These are phyloP conservation scores for Peromyscus melanophrys DNA, from an alignment of 2,797 vertebrate genomes.

Conservation along the genomic window DNA sequence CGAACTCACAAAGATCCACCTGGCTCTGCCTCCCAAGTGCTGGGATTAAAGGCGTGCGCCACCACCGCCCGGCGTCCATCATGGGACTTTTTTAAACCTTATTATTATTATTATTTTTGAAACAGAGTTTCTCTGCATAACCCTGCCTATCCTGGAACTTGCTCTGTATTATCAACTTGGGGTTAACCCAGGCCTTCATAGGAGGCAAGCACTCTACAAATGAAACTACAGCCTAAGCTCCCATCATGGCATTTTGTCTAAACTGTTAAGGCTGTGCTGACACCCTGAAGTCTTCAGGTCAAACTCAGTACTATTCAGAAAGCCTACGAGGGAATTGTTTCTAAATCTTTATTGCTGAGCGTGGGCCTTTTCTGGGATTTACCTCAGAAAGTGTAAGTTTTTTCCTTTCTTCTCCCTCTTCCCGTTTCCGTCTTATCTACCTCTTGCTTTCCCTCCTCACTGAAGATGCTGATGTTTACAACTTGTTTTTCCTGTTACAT, in stretches of 20 bases:
- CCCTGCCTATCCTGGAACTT: neutral
- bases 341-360: neutral
- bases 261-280: neutral
- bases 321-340: neutral
- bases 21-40: too few relatives aligned
- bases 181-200: neutral
- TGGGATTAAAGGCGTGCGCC: too few relatives aligned
- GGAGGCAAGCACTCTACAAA: neutral
- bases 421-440: too few relatives aligned
- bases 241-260: neutral
- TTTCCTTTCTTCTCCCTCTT: neutral
- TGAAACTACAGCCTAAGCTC: neutral
- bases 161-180: neutral
- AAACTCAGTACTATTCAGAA: conserved; percentile 31
- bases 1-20: too few relatives aligned
- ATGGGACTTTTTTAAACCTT: too few relatives aligned
- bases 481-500: neutral
- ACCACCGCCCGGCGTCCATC: too few relatives aligned
- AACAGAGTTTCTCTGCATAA: neutral
- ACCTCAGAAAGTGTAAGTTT: neutral
- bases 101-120: neutral
- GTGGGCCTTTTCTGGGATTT: neutral
- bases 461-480: neutral
- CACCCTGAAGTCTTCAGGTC: neutral
- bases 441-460: too few relatives aligned